Evolutionary conservation across 2,113 vertebrate genomes (phyloP), one percentile per base, ranked within the genome.

Genomic region (Paraplagusia blochii): DNA sequence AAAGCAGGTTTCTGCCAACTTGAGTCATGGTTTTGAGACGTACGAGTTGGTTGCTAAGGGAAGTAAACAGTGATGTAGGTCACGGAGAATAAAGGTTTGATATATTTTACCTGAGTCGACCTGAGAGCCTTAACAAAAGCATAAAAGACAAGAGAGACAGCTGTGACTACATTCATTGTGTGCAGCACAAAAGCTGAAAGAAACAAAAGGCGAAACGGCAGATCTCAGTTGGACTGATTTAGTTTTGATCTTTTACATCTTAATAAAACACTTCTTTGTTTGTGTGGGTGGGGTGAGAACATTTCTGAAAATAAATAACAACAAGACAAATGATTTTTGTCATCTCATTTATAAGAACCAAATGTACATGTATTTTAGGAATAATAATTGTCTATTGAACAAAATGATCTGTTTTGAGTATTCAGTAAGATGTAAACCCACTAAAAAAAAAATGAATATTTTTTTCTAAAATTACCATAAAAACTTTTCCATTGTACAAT

Each of bases 1-100:
- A 69, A 38, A 13, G 49, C 51, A 65, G 14, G 17, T 54, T 61
- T 46, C 74, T 72, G 74, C 53, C 53, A 69, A 5, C 15, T 48
- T 72, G 42, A 80, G 49, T 77, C 67, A 72, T 47, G 14, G 16
- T 44, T 56, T 22, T 33, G 7, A 60, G 0, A 69, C 13, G 15
- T 11, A 16, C 9, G 36, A 48, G 42, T 52, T 17, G 42, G 35
- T 64, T 59, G 5, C 14, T 9, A 44, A 3, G 15, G 19, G 36
- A 15, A 36, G 45, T 36, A 47, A 12, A 49, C 22, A 49, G 12
- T 3, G 35, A 18, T 57, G 16, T 16, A 50, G 18, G 29, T 56
- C 8, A 16, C 2, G 16, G 9, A 46, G 50, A 12, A 11, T 36
- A 46, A 51, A 43, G 1, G 11, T 7, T 36, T 12, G 45, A 18